Evolutionary conservation across 2,888 invertebrate species (phyloP).

Genomic region (Clivina fossor): DNA sequence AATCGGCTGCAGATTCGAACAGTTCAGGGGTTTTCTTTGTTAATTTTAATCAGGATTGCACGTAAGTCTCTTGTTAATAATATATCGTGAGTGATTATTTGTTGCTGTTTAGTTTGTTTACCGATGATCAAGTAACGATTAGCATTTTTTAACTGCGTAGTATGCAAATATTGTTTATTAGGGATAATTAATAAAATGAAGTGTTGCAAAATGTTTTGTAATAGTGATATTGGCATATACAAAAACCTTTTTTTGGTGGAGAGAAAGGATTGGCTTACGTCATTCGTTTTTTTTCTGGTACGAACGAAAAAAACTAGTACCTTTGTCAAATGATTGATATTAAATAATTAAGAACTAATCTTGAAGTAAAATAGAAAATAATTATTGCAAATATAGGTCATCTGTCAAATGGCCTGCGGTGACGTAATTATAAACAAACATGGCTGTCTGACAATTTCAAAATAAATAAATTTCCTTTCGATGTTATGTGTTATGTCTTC

Average conservation of each 20-base stretch:
- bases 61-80: constrained; percentile 69
- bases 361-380: constrained; percentile 18
- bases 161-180: constrained; percentile 4
- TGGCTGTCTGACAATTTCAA: constrained; percentile 30
- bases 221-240: constrained; percentile 18
- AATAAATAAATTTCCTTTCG: too few relatives aligned
- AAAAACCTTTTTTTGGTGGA: constrained; percentile 12
- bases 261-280: constrained; percentile 32
- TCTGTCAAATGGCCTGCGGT: constrained; percentile 26
- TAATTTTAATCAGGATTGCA: constrained; percentile 97
- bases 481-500: too few relatives aligned
- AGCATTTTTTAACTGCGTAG: constrained; percentile 18
- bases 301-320: constrained; percentile 13
- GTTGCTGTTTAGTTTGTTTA: too few relatives aligned
- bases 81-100: not conserved
- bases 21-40: constrained; percentile 83
- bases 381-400: constrained; percentile 32
- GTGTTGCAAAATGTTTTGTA: constrained; percentile 22
- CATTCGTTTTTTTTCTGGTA: constrained; percentile 10
- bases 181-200: constrained; percentile 4
- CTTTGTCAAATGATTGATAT: constrained; percentile 10
- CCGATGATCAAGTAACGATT: not conserved
- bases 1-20: constrained; percentile 72
- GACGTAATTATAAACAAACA: constrained; percentile 35
- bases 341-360: constrained; percentile 6